Conservation (phyloP, 1,140 invertebrate genomes). For the Bombus impatiens region DNA sequence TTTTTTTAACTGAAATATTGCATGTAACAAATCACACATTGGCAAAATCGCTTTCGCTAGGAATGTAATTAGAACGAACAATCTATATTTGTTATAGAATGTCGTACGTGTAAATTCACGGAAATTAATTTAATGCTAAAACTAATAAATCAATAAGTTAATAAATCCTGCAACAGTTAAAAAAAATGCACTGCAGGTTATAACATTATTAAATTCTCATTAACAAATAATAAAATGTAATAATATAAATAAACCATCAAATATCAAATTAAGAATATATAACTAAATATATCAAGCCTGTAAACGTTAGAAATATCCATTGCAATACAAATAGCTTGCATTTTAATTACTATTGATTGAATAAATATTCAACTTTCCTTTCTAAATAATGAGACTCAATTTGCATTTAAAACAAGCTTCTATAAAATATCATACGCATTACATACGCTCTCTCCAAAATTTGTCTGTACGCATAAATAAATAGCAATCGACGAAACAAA, state of each 20-base stretch:
- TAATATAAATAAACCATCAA: not conserved
- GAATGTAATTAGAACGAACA: conserved; percentile 8
- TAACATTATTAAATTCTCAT: not conserved
- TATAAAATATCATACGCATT: not conserved
- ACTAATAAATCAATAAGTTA: not conserved
- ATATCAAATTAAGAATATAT: not conserved
- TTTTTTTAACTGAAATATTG: not conserved
- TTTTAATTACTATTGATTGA: too few relatives aligned
- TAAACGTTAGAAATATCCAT: too few relatives aligned
- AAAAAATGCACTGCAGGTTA: not conserved
- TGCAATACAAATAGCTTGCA: too few relatives aligned
- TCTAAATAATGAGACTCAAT: not conserved
- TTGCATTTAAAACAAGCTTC: not conserved
- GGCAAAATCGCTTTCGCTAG: conserved; percentile 23
- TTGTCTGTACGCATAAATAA: not conserved
- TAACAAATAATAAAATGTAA: not conserved
- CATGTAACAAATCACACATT: conserved; percentile 37
- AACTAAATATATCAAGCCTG: too few relatives aligned
- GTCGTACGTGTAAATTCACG: not conserved
- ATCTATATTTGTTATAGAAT: not conserved
- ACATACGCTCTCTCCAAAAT: not conserved
- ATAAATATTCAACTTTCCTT: not conserved
- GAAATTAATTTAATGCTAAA: not conserved
- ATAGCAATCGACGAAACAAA: not conserved
- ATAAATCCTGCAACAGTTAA: not conserved